Percentiles rank a stretch among this genome's conserved stretches.
Conservation (phyloP, 2,113 vertebrate genomes). For the Erythrocebus patas region DNA sequence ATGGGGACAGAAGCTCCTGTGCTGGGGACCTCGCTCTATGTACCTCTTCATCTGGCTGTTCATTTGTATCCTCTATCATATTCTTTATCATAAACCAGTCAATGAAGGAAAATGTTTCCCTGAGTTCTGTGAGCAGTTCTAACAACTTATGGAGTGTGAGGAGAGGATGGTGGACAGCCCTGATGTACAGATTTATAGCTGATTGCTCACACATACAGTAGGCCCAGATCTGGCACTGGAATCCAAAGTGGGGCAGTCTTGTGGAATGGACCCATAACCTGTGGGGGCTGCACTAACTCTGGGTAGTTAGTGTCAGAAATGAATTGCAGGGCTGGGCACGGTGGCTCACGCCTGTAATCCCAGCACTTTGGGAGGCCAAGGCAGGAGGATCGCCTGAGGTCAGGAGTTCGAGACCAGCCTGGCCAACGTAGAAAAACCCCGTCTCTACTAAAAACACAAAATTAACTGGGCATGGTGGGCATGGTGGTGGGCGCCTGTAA, state of each 20-base stretch:
- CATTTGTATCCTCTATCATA: not conserved
- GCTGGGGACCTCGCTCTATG: not conserved
- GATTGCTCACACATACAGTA: not conserved
- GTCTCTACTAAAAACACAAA: too few species aligned
- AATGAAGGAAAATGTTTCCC: not conserved
- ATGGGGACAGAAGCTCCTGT: not conserved
- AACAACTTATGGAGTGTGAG: not conserved
- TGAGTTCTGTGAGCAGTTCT: not conserved
- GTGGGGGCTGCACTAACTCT: not conserved
- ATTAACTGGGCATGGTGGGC: too few species aligned
- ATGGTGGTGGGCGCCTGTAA: too few species aligned
- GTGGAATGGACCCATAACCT: not conserved
- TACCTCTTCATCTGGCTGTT: not conserved
- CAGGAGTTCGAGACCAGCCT: too few species aligned
- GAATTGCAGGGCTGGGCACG: not conserved
- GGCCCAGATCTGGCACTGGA: not conserved
- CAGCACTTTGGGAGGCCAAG: too few species aligned
- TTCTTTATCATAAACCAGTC: not conserved
- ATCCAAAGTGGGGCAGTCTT: not conserved
- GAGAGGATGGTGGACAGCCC: too few species aligned
- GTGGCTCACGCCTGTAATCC: too few species aligned
- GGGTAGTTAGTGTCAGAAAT: not conserved
- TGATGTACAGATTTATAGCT: not conserved
- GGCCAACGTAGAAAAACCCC: too few species aligned
- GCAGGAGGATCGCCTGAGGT: too few species aligned